Evolutionary conservation across 2,888 invertebrate species (phyloP).

Genomic region (Orchesellides sinensis): DNA sequence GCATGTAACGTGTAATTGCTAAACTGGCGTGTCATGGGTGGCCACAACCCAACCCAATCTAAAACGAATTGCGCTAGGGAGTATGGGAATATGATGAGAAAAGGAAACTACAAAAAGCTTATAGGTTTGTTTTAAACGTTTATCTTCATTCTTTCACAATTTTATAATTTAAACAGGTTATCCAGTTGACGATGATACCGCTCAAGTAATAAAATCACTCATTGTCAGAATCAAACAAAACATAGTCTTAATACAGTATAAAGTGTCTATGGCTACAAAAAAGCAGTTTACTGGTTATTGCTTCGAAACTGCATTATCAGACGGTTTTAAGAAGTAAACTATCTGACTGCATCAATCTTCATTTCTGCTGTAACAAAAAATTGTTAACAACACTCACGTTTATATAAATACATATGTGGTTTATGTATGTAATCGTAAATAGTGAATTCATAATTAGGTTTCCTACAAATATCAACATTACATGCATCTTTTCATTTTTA

Average conservation of each 20-base stretch:
- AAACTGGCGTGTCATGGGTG: neutral
- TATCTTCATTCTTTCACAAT: conserved; percentile 51
- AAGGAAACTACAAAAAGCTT: neutral
- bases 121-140: neutral
- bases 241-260: conserved; percentile 14
- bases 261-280: conserved; percentile 47
- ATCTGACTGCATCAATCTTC: conserved; percentile 11
- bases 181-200: conserved; percentile 21
- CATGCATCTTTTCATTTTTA: conserved; percentile 15
- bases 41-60: neutral
- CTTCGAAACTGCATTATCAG: conserved; percentile 34
- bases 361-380: neutral
- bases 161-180: conserved; percentile 46
- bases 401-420: too few relatives aligned
- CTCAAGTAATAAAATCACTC: conserved; percentile 58
- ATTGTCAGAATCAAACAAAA: conserved; percentile 29
- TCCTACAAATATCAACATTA: neutral
- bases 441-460: neutral
- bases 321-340: conserved; percentile 4
- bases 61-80: too few relatives aligned
- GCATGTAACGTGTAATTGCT: too few relatives aligned
- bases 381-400: neutral
- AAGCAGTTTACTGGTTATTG: conserved; percentile 55
- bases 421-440: too few relatives aligned
- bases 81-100: neutral